phyloP scores from a whole-genome alignment of 2,888 invertebrate genomes.

The Agrochola lota region DNA sequence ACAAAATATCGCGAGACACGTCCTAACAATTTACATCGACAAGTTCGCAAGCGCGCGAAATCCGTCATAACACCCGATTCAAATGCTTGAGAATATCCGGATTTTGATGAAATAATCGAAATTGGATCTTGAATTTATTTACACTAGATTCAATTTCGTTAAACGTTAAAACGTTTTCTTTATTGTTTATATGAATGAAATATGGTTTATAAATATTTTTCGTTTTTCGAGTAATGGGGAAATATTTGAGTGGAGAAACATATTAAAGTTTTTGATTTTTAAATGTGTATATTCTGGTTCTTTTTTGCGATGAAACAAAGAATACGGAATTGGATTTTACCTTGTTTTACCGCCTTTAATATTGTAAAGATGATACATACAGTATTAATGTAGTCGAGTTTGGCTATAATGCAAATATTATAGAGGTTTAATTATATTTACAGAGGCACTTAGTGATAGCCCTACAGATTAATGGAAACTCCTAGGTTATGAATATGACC shows the following conservation, averaged over 20 bases:
- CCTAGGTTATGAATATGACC: neutral
- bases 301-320: neutral
- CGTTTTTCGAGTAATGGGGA: neutral
- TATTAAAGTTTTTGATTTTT: slow-evolving; percentile 26
- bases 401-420: neutral
- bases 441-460: too few relatives aligned
- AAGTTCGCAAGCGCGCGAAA: slow-evolving; percentile 42
- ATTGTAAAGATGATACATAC: neutral
- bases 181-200: slow-evolving; percentile 10
- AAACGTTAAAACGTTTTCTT: slow-evolving; percentile 61
- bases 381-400: neutral
- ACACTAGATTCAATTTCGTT: neutral
- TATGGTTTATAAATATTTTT: slow-evolving; percentile 4
- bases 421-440: neutral
- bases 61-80: slow-evolving; percentile 50
- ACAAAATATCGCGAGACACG: slow-evolving; percentile 40
- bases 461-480: neutral
- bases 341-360: neutral
- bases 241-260: slow-evolving; percentile 3
- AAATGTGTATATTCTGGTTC: neutral
- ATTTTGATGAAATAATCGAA: slow-evolving; percentile 56
- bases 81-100: slow-evolving; percentile 29
- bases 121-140: slow-evolving; percentile 66
- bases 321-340: neutral
- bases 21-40: slow-evolving; percentile 49